Base-by-base conservation (phyloP, 2,113 vertebrate species). In the Nannobrachium achirus region DNA sequence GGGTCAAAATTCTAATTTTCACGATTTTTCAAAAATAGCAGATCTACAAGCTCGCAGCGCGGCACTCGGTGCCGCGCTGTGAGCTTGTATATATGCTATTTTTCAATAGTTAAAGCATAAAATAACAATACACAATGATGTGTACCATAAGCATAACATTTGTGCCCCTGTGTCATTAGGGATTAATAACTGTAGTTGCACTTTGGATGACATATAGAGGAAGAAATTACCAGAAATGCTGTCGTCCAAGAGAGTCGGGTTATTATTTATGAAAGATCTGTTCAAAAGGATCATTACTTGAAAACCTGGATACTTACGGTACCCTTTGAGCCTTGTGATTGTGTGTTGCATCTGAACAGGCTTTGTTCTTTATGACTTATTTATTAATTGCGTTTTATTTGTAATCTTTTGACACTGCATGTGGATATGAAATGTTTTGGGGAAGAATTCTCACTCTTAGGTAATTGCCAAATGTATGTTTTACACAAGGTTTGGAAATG, bases 161-260 rank as follows among this genome's bases (percentile, higher is more conserved):
- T 55, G 56, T 63, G 20, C 56, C 52, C 66, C 8, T 55, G 9
- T 66, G 19, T 69, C 14, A 57, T 61, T 69, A 48, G 40, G 1
- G 25, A 33, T 33, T 33, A 61, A 53, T 14, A 56, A 6, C 65
- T 84, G 33, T 60, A 68, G 16, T 19, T 73, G 76, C 66, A 76
- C 76, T 85, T 82, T 76, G 61, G 63, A 62, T 76, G 50, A 70
- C 33, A 42, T 51, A 49, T 51, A 49, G 44, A 80, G 77, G 62
- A 33, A 79, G 56, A 69, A 20, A 53, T 74, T 76, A 56, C 25
- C 49, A 71, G 8, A 38, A 48, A 59, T 69, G 7, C 19, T 18
- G 19, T 64, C 10, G 41, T 61, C 56, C 8, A 58, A 14, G 6
- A 48, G 0, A 61, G 3, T 64, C 66, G 56, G 51, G 7, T 14